Evolutionary conservation across 2,113 vertebrate genomes (phyloP), one percentile per base, ranked within the genome.

Genomic region (Dermatemys mawii): DNA sequence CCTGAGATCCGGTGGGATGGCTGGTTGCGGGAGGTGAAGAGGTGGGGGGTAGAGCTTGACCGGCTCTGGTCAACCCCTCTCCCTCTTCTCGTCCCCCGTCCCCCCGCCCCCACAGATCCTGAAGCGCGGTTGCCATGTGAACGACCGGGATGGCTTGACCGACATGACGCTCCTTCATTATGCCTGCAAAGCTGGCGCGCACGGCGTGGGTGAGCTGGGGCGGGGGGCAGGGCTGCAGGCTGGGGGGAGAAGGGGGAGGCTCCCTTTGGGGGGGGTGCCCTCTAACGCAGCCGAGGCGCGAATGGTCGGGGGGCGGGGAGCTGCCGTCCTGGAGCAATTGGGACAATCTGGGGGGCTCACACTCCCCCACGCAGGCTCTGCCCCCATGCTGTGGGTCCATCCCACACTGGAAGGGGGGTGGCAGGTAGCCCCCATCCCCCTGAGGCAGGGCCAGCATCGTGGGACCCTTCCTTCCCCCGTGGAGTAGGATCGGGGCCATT

Each of bases 141-240:
- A 99, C 29, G 99, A 99, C 94, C 98, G 99, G 0, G 99, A 99
- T 5, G 99, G 99, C 3, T 96, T 99, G 96, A 99, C 99, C 0
- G 99, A 99, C 93, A 99, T 99, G 99, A 99, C 99, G 0, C 98
- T 99, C 49, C 98, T 99, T 12, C 99, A 99, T 97, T 99, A 99
- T 87, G 99, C 99, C 24, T 99, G 99, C 92, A 99, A 99, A 96
- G 99, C 99, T 2, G 99, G 99, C 3, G 99, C 99, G 0, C 99
- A 99, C 2, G 99, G 99, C 88, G 99, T 99, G 0, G 99, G 99
- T 99, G 55, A 98, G 99, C 48, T 11, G 41, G 48, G 46, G 38
- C 3, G 16, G 24, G 13, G n/a, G 44, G n/a, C n/a, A 5, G 11
- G 67, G 22, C 4, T 13, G 27, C n/a, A 75, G n/a, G 9, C 29